Conservation (phyloP, 2,888 invertebrate species). For the Brachyopa scutellaris region DNA sequence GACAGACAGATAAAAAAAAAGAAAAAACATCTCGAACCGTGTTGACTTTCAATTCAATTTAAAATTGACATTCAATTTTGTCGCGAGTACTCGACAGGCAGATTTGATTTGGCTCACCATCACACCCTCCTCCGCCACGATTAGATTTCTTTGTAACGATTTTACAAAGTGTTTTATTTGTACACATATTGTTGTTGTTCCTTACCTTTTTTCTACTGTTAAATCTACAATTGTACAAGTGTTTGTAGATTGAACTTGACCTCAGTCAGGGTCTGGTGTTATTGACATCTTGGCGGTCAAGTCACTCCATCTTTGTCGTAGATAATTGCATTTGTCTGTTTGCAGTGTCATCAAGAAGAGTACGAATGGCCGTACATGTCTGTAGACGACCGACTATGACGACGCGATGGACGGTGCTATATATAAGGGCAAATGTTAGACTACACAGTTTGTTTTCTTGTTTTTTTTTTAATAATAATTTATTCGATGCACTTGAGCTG, state of each 20-base stretch:
- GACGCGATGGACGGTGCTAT: no score
- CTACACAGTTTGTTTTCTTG: no score
- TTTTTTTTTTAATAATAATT: no score
- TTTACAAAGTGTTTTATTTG: slow-evolving; percentile 17
- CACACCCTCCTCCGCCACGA: neutral
- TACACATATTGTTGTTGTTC: neutral
- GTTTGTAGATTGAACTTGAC: slow-evolving; percentile 37
- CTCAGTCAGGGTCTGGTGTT: neutral
- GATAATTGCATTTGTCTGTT: no score
- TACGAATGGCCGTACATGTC: no score
- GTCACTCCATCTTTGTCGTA: no score
- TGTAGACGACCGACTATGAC: no score
- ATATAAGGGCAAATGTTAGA: no score
- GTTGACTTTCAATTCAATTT: slow-evolving; percentile 69
- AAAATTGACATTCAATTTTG: slow-evolving; percentile 69
- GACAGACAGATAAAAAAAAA: neutral
- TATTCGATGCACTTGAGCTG: no score
- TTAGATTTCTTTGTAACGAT: slow-evolving; percentile 21
- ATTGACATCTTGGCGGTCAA: slow-evolving; percentile 24
- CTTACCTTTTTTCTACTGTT: neutral
- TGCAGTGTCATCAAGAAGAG: no score
- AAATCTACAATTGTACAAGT: neutral
- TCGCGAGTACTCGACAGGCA: slow-evolving; percentile 33
- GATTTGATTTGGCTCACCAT: slow-evolving; percentile 48
- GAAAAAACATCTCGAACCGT: slow-evolving; percentile 41